These are phyloP conservation scores for Poeciliopsis turrubarensis DNA, from an alignment of 2,113 vertebrate genomes.

Conservation along the genomic window DNA sequence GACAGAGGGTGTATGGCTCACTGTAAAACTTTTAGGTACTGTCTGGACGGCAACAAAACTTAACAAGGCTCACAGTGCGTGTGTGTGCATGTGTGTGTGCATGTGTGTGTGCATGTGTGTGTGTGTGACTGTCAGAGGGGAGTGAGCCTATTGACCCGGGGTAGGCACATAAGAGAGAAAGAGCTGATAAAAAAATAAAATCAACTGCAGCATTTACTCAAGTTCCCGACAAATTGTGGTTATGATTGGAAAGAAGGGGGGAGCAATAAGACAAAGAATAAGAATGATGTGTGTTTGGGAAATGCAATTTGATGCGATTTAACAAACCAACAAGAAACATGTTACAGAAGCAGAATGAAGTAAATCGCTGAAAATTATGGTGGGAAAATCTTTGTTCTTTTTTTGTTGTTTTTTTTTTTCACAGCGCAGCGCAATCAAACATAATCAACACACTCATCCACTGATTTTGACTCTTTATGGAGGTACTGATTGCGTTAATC, in stretches of 20 bases:
- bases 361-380: conserved; percentile 35
- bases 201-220: background rate
- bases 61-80: conserved; percentile 31
- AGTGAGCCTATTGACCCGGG: background rate
- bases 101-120: background rate
- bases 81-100: background rate
- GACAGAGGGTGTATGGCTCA: conserved; percentile 4
- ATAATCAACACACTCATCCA: conserved; percentile 56
- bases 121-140: conserved; percentile 2
- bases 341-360: conserved; percentile 24
- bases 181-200: conserved; percentile 8
- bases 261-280: conserved; percentile 3
- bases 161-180: background rate
- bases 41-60: conserved; percentile 21
- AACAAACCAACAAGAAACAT: conserved; percentile 17
- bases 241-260: conserved; percentile 16
- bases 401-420: background rate
- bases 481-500: conserved; percentile 65
- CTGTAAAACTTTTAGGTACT: conserved; percentile 22
- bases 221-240: conserved; percentile 12
- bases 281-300: background rate
- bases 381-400: conserved; percentile 7
- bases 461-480: conserved; percentile 57
- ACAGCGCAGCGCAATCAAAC: conserved; percentile 54
- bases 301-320: conserved; percentile 12